Base-by-base conservation (phyloP, 2,888 invertebrate genomes). In the Leucoptera coffeella region DNA sequence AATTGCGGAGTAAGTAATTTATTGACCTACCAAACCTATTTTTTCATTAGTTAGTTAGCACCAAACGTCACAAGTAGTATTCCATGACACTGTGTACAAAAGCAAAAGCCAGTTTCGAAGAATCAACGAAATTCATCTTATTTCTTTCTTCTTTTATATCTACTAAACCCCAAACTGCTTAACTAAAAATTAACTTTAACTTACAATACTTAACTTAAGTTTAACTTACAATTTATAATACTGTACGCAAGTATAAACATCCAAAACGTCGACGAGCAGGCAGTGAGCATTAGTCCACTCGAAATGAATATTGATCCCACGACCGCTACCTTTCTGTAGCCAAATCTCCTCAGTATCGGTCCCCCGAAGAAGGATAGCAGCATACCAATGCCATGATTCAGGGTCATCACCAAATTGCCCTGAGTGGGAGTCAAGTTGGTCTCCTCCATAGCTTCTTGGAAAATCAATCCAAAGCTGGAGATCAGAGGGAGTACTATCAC, bases 341-440 rank as follows among this genome's bases (percentile, higher is more conserved):
- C 80, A 37, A 69, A 81, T 13, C 52, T 55, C 30, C 71, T 67
- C 5, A 83, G 45, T 6, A 82, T 45, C 0, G 80, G 78, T 1
- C 81, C 83, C 33, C 80, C 80, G 30, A 79, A 60, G 30, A 83
- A 57, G 1, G 82, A 82, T 14, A 78, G 44, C 10, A 77, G 49
- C 78, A 82, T 80, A 6, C 81, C 80, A 37, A 80, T 74, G 12
- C 82, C 80, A 36, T 78, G 74, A 45, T 83, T 82, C 10, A 78
- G 50, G 36, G 77, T 80, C 27, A 82, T 74, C 23, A 84, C 75
- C 12, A 80, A 52, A 2, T 79, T 71, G 4, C 74, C 72, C 40
- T 82, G 74, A 0, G 78, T 77, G 2, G 76, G 75, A 9, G 74
- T 57, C 29, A 83, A 50, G 4, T 71, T 69, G 2, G 78, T 54